Evolutionary conservation across 2,888 invertebrate genomes (phyloP), one percentile per base, ranked within the genome.

Genomic region (Drosophila hamatofila): DNA sequence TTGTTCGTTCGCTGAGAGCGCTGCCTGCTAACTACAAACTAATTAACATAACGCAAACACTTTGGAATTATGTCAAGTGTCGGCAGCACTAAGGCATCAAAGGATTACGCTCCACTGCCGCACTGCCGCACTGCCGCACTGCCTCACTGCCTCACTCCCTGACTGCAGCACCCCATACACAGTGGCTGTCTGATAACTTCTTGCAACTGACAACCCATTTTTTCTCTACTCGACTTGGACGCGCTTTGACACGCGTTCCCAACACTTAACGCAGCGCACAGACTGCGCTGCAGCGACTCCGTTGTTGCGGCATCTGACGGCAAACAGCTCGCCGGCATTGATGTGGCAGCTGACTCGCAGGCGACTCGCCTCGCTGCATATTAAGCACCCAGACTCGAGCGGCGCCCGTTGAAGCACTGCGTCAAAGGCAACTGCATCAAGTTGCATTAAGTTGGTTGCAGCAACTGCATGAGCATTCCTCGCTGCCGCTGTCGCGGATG

Each of bases 31-130:
- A 63, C 69, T 73, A 41, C 73, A 72, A 69, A 77, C 89, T 89
- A 85, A 85, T 89, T 89, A 88, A 78, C 85, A 89, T 85, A 89
- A 84, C 82, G 84, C 88, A 74, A 81, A 78, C 84, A 79, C 89
- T 87, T 75, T 77, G 58, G 70, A 86, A 88, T 88, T 77, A 85
- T 86, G 85, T 86, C 85, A 88, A 86, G 90, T 85, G 88, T 51
- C 70, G 65, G 59, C 67, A 46, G 61, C 71, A 69, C 46, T 14
- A 4, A 68, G 49, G 59, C 83, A 77, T 89, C 88, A 85, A 85
- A 85, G 88, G 84, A 84, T 89, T 76, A 72, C 70, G 64, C 44
- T 33, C 23, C 56, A 51, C 52, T 30, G 42, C 14, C 48, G 33
- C 48, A 9, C 37, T 48, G n/a, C 39, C 39, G n/a, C 37, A 5